These are phyloP conservation scores for Cossypha dichroa DNA, from an alignment of 2,797 vertebrate species.

Conservation along the genomic window DNA sequence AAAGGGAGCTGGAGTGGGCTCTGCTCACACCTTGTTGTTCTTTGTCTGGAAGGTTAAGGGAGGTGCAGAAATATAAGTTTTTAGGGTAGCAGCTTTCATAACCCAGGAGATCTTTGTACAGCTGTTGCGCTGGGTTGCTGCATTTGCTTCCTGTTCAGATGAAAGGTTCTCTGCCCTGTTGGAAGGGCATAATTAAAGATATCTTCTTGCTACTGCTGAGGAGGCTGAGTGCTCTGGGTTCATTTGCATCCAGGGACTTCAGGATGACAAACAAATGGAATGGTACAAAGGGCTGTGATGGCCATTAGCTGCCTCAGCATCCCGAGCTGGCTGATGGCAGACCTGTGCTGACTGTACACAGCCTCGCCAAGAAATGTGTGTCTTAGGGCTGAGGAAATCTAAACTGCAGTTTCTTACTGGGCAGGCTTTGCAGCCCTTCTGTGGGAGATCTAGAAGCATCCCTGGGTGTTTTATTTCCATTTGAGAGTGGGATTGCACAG, in stretches of 20 bases:
- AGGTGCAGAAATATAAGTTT: not conserved
- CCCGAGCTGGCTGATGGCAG: not conserved
- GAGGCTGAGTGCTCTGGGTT: not conserved
- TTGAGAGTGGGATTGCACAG: not conserved
- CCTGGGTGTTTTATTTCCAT: not conserved
- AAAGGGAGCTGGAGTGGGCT: not conserved
- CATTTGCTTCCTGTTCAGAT: not conserved
- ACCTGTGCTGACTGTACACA: not conserved
- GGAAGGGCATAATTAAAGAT: not conserved
- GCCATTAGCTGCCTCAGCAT: not conserved
- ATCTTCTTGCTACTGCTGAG: not conserved
- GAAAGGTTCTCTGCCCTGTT: not conserved
- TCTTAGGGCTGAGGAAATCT: not conserved
- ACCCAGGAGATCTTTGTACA: not conserved
- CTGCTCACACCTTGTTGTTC: not conserved
- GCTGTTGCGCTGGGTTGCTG: not conserved
- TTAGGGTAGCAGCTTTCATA: not conserved
- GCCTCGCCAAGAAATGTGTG: not conserved
- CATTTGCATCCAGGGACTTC: not conserved
- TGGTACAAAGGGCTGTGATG: not conserved
- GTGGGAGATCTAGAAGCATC: not conserved
- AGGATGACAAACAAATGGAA: not conserved
- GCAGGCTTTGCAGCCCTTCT: not conserved
- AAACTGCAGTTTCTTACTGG: not conserved
- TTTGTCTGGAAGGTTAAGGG: not conserved